phyloP scores from a whole-genome alignment of 2,113 vertebrate genomes.

The Corapipo altera region DNA sequence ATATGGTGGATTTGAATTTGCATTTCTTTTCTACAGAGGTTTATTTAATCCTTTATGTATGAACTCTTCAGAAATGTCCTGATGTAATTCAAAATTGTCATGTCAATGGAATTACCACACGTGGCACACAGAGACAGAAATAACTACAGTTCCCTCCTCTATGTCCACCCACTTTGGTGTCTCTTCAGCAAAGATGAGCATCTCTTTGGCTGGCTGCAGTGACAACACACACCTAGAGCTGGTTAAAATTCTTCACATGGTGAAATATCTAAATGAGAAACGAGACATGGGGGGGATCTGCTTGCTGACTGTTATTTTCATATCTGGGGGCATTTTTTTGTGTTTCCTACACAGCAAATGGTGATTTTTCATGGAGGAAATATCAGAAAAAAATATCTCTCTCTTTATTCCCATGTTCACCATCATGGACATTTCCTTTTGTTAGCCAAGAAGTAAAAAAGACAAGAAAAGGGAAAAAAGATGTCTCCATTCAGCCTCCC shows the following conservation, averaged over 20 bases:
- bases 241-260: not conserved
- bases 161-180: not conserved
- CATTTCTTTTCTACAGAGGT: conserved; percentile 16
- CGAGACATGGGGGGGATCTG: not conserved
- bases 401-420: not conserved
- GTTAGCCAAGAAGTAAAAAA: not conserved
- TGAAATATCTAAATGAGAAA: not conserved
- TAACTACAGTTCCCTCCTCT: not conserved
- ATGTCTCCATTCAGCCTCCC: not conserved
- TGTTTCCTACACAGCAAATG: not conserved
- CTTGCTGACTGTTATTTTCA: not conserved
- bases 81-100: not conserved
- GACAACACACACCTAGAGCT: not conserved
- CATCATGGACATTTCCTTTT: not conserved
- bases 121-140: not conserved
- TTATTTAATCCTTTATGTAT: not conserved
- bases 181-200: not conserved
- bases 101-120: not conserved
- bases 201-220: not conserved
- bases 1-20: conserved; percentile 16
- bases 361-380: not conserved
- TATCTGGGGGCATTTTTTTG: not conserved
- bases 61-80: not conserved
- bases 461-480: accelerated
- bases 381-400: not conserved